phyloP scores from a whole-genome alignment of 2,888 invertebrate species.

The Drosophila tripunctata region DNA sequence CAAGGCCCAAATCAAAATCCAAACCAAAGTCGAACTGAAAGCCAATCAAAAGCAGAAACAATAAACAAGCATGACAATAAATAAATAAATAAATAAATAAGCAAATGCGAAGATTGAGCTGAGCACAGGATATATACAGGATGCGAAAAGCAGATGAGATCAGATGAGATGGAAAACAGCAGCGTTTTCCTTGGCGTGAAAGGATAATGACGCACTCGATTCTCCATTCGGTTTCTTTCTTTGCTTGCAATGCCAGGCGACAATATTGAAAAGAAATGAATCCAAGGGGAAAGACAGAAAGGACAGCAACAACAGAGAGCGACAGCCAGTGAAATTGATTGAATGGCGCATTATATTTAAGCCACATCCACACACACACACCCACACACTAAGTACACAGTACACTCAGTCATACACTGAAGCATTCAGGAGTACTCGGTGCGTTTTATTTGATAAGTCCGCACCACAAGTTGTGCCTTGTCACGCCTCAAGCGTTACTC shows the following conservation, averaged over 20 bases:
- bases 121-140: constrained; percentile 5
- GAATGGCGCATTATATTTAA: constrained; percentile 69
- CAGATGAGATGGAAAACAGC: constrained; percentile 36
- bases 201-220: constrained; percentile 68
- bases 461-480: constrained; percentile 27
- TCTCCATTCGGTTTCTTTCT: constrained; percentile 27
- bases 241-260: constrained; percentile 50
- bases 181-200: constrained; percentile 52
- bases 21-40: constrained; percentile 20
- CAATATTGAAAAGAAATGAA: constrained; percentile 53
- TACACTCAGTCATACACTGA: not conserved
- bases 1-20: constrained; percentile 33
- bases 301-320: not conserved
- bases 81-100: constrained; percentile 66
- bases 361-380: constrained; percentile 26
- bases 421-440: not conserved
- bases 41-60: constrained; percentile 72
- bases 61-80: constrained; percentile 78
- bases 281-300: constrained; percentile 12
- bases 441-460: constrained; percentile 3
- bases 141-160: constrained; percentile 5
- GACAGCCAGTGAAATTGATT: constrained; percentile 56
- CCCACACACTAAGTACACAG: not conserved
- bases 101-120: constrained; percentile 41
- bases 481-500: constrained; percentile 21